Percentiles rank a stretch among this genome's conserved stretches.
Evolutionary conservation across 1,140 invertebrate genomes (phyloP).

Genomic region (Trypoxylus dichotomus): DNA sequence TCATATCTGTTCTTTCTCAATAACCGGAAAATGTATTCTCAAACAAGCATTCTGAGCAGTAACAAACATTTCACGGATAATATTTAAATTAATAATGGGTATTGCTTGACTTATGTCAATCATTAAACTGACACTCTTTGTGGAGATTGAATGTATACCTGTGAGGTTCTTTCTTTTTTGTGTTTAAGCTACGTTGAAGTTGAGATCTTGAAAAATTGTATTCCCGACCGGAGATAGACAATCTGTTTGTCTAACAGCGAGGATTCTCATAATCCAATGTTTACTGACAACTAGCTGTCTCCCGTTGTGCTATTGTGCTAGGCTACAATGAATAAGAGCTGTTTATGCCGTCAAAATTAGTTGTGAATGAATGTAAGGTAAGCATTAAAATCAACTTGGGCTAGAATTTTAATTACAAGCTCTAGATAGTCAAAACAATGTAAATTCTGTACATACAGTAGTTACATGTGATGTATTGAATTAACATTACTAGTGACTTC

Average conservation of each 20-base stretch:
- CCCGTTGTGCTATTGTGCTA: neutral
- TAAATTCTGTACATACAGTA: neutral
- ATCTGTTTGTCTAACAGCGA: slow-evolving; percentile 18
- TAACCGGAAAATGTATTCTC: slow-evolving; percentile 5
- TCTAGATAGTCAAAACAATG: neutral
- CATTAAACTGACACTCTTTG: slow-evolving; percentile 19
- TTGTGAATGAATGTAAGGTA: slow-evolving; percentile 2
- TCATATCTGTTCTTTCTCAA: neutral
- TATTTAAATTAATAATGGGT: slow-evolving; percentile 20
- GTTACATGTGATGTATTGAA: no score
- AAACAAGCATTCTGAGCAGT: neutral
- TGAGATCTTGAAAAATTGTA: slow-evolving; percentile 18
- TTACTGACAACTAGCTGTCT: slow-evolving; percentile 16
- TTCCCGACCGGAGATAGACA: neutral
- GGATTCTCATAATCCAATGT: slow-evolving; percentile 18
- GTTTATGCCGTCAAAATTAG: neutral
- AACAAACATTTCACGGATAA: slow-evolving; percentile 16
- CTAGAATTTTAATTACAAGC: slow-evolving; percentile 1
- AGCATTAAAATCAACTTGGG: neutral
- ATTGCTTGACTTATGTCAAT: slow-evolving; percentile 17
- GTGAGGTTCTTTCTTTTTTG: neutral
- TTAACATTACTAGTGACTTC: no score
- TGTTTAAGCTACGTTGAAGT: neutral
- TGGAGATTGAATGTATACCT: neutral
- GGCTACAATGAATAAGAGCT: neutral